phyloP scores from a whole-genome alignment of 37 sponge, comb jelly and placozoan genomes.

The Beroe forskalii region DNA sequence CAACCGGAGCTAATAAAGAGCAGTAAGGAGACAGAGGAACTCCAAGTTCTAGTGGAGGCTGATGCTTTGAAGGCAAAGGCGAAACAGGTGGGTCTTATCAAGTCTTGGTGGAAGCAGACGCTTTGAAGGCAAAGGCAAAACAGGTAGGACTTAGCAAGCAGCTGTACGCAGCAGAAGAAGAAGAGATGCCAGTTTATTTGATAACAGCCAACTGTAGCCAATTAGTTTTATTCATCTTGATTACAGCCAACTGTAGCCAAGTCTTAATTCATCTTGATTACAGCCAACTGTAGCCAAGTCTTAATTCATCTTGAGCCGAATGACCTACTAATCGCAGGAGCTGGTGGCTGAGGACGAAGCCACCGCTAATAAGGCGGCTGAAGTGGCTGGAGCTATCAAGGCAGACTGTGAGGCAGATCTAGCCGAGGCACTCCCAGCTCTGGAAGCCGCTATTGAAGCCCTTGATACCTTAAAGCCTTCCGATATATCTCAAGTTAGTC shows the following conservation, averaged over 20 bases:
- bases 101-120: constrained; percentile 94
- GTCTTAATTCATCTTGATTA: too few species aligned
- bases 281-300: too few species aligned
- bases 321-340: too few species aligned
- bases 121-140: constrained; percentile 93
- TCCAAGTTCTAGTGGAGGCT: constrained; percentile 92
- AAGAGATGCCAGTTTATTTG: too few species aligned
- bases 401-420: constrained; percentile 97
- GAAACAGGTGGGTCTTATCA: constrained; percentile 74
- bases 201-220: too few species aligned
- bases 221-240: too few species aligned
- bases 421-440: constrained; percentile 94
- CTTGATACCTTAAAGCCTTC: constrained; percentile 92
- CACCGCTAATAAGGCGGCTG: constrained; percentile 94
- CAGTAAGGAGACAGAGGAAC: constrained; percentile 85
- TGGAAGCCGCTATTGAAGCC: constrained; percentile 91
- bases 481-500: constrained; percentile 96
- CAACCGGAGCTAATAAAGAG: constrained; percentile 97
- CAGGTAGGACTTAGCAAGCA: too few species aligned
- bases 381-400: constrained; percentile 87
- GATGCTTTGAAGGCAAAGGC: constrained; percentile 96
- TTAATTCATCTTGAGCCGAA: too few species aligned
- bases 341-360: constrained; percentile 97
- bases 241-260: too few species aligned
- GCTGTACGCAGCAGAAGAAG: too few species aligned